Evolutionary conservation across 2,888 invertebrate genomes (phyloP).

Genomic region (Himalopsyche japonica): DNA sequence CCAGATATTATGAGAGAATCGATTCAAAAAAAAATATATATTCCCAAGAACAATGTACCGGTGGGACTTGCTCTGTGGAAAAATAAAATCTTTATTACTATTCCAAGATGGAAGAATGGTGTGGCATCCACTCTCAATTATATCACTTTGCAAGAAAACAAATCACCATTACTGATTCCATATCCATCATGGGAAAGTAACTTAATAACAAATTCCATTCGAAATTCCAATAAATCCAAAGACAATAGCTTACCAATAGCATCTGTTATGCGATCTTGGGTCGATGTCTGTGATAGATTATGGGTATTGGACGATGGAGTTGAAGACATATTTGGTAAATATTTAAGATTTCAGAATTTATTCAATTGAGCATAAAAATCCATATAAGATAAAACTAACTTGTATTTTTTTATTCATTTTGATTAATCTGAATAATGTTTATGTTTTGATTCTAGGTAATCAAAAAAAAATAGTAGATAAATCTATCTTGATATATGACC

Average conservation of each 20-base stretch:
- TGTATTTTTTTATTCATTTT: too few species aligned
- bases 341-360: neutral
- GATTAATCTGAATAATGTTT: too few species aligned
- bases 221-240: slow-evolving; percentile 50
- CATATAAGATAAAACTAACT: too few species aligned
- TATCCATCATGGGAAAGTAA: slow-evolving; percentile 82
- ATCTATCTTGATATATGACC: slow-evolving; percentile 71
- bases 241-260: slow-evolving; percentile 53
- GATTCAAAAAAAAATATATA: slow-evolving; percentile 61
- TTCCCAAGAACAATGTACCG: slow-evolving; percentile 69
- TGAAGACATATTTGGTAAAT: slow-evolving; percentile 70
- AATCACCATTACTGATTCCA: slow-evolving; percentile 73
- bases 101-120: slow-evolving; percentile 72
- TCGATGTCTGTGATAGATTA: slow-evolving; percentile 76
- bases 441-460: slow-evolving; percentile 45
- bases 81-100: slow-evolving; percentile 70
- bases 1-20: slow-evolving; percentile 63
- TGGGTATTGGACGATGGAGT: slow-evolving; percentile 83
- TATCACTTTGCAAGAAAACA: slow-evolving; percentile 62
- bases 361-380: neutral
- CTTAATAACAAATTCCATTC: slow-evolving; percentile 55
- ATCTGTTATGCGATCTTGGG: slow-evolving; percentile 72
- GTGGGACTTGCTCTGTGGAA: slow-evolving; percentile 73
- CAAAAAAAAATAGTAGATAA: slow-evolving; percentile 65
- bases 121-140: slow-evolving; percentile 73